Conservation (phyloP, 2,888 invertebrate genomes). For the Dasysyrphus tricinctus region DNA sequence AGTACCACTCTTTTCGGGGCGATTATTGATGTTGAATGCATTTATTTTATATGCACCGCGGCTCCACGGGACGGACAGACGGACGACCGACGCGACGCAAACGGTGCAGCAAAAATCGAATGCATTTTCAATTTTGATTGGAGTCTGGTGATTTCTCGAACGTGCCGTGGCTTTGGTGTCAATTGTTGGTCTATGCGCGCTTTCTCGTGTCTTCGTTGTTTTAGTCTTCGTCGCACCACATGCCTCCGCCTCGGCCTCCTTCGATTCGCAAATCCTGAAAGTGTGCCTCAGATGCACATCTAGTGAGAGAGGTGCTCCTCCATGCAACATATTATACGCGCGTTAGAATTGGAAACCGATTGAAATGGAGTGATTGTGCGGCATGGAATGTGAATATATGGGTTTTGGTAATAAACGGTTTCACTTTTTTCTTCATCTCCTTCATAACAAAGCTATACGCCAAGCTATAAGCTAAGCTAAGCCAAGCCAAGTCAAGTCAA, state of each 20-base stretch:
- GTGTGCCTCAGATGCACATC: conserved; percentile 53
- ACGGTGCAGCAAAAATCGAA: conserved; percentile 57
- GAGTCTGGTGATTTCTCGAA: conserved; percentile 74
- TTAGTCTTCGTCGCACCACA: not conserved
- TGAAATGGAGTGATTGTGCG: conserved; percentile 73
- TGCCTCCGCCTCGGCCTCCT: conserved; percentile 4
- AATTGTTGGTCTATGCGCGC: conserved; percentile 63
- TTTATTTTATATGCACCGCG: conserved; percentile 51
- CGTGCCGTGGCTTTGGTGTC: conserved; percentile 74
- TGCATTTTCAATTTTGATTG: conserved; percentile 75
- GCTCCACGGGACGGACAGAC: not conserved
- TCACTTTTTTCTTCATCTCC: conserved; percentile 59
- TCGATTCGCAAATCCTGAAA: conserved; percentile 41
- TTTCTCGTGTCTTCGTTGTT: conserved; percentile 9
- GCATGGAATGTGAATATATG: conserved; percentile 74
- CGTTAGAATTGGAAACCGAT: conserved; percentile 74
- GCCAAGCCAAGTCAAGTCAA: conserved; percentile 32
- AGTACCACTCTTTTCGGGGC: conserved; percentile 56
- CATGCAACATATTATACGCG: conserved; percentile 40
- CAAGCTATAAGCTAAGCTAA: not conserved
- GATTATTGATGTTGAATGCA: conserved; percentile 73
- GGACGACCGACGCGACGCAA: not conserved
- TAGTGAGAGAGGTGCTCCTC: not conserved
- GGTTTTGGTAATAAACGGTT: conserved; percentile 76
- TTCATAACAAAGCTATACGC: conserved; percentile 5